Percentiles rank a stretch among this genome's conserved stretches.
Conservation (phyloP, 2,113 vertebrate genomes). For the Pao palembangensis region DNA sequence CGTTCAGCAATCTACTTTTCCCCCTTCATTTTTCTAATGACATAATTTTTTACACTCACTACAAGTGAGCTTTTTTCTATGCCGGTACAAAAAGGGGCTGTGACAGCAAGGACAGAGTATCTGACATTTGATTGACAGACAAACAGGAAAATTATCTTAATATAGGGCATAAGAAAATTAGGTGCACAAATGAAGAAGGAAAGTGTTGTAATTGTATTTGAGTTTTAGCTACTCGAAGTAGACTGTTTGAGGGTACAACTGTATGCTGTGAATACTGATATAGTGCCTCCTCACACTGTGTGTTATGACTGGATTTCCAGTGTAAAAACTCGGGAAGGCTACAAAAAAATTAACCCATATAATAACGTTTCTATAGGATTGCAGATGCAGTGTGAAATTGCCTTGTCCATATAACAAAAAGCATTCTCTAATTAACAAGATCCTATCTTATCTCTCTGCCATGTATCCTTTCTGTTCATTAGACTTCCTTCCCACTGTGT, state of each 20-base stretch:
- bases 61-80: conserved; percentile 24
- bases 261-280: conserved; percentile 10
- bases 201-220: conserved; percentile 11
- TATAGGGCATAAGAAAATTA: conserved; percentile 46
- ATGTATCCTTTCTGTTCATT: too few species aligned
- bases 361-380: too few species aligned
- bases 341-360: too few species aligned
- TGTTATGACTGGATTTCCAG: too few species aligned
- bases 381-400: too few species aligned
- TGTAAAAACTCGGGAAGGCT: not conserved
- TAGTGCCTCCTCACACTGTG: conserved; percentile 13
- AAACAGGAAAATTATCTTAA: conserved; percentile 52
- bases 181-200: not conserved
- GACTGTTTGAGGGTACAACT: conserved; percentile 13
- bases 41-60: conserved; percentile 48
- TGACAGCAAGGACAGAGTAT: conserved; percentile 32
- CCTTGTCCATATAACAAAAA: too few species aligned
- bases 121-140: conserved; percentile 56
- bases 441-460: too few species aligned
- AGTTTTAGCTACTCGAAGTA: conserved; percentile 44
- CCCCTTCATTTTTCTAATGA: conserved; percentile 26
- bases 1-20: not conserved
- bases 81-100: conserved; percentile 22
- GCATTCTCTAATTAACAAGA: too few species aligned
- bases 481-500: too few species aligned